A percentile compares a stretch with the other conserved stretches of the same genome.
phyloP scores from a whole-genome alignment of 2,797 vertebrate species.

The Podargus strigoides region DNA sequence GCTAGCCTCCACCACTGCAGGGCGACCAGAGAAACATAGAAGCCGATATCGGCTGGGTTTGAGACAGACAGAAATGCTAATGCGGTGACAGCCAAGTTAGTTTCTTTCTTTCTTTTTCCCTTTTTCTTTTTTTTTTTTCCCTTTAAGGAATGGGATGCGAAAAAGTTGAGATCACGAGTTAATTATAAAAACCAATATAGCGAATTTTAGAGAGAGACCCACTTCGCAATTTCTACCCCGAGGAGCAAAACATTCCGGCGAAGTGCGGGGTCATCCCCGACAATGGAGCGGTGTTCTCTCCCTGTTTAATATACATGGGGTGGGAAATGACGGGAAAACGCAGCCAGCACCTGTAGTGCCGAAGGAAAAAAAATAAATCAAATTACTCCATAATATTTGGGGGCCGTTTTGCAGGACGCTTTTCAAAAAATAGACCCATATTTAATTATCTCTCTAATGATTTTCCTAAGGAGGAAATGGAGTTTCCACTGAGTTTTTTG shows the following conservation, averaged over 20 bases:
- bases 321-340: slow-evolving; percentile 69
- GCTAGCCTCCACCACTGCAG: background rate
- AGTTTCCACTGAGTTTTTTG: slow-evolving; percentile 16
- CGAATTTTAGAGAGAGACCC: slow-evolving; percentile 30
- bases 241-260: slow-evolving; percentile 16
- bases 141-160: background rate
- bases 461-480: slow-evolving; percentile 10
- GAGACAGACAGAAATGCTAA: background rate
- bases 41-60: background rate
- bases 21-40: background rate
- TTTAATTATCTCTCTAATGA: slow-evolving; percentile 66
- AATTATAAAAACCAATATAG: slow-evolving; percentile 70
- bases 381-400: slow-evolving; percentile 68
- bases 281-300: slow-evolving; percentile 39
- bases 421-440: slow-evolving; percentile 47
- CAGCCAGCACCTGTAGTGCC: slow-evolving; percentile 41
- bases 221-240: slow-evolving; percentile 31
- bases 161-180: background rate
- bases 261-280: slow-evolving; percentile 59
- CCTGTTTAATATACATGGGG: slow-evolving; percentile 80
- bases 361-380: slow-evolving; percentile 57
- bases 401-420: slow-evolving; percentile 6
- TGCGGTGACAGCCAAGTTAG: background rate
- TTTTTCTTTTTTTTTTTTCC: rapidly evolving
- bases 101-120: background rate